These are phyloP conservation scores for Botia almorhae DNA, from an alignment of 2,797 vertebrate species.

Conservation along the genomic window DNA sequence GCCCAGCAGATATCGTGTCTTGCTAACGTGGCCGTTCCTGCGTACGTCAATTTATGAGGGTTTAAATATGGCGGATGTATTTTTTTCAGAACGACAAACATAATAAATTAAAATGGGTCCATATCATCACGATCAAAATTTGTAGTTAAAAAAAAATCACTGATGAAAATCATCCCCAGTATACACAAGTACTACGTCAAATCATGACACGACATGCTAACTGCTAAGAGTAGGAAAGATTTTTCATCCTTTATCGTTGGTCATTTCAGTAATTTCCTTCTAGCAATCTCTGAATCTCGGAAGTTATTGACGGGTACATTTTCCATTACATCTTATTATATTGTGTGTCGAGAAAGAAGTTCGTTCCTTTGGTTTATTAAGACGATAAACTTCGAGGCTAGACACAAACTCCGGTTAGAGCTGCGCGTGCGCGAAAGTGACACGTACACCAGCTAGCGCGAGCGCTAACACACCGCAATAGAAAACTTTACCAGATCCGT, in stretches of 20 bases:
- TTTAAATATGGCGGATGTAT: constrained; percentile 32
- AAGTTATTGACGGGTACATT: background rate
- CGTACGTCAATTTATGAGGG: constrained; percentile 17
- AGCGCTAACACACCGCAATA: constrained; percentile 68
- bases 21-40: constrained; percentile 49
- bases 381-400: constrained; percentile 51
- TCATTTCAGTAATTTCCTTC: background rate
- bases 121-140: background rate
- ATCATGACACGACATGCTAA: constrained; percentile 46
- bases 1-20: constrained; percentile 22
- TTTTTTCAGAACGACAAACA: background rate
- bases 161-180: background rate
- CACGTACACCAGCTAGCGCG: constrained; percentile 63
- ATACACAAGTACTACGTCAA: constrained; percentile 56
- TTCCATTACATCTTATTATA: background rate
- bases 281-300: no score
- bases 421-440: constrained; percentile 70
- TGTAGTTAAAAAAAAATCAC: background rate
- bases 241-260: background rate
- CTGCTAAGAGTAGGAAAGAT: constrained; percentile 35
- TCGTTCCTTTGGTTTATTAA: constrained; percentile 25
- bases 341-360: background rate
- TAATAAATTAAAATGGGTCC: background rate
- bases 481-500: constrained; percentile 29
- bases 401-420: constrained; percentile 69